phyloP scores from a whole-genome alignment of 1,140 invertebrate genomes.

The Trissolcus basalis region DNA sequence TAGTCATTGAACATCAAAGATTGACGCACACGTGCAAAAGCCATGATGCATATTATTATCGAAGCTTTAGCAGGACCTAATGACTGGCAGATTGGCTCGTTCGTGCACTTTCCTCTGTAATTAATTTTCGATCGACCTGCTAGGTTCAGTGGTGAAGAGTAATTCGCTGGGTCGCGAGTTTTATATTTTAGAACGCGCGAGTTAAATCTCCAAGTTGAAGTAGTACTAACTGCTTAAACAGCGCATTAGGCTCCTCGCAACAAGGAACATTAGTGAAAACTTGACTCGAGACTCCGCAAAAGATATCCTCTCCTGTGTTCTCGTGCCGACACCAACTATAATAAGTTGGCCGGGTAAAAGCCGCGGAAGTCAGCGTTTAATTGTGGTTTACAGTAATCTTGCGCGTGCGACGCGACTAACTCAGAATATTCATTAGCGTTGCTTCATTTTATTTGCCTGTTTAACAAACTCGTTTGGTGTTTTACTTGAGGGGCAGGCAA shows the following conservation, averaged over 20 bases:
- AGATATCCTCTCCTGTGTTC: slow-evolving; percentile 55
- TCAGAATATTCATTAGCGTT: slow-evolving; percentile 46
- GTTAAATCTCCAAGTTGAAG: slow-evolving; percentile 50
- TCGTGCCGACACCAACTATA: slow-evolving; percentile 49
- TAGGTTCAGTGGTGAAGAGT: slow-evolving; percentile 26
- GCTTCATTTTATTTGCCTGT: slow-evolving; percentile 27
- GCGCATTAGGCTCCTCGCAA: slow-evolving; percentile 67
- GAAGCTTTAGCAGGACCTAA: slow-evolving; percentile 59
- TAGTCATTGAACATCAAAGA: slow-evolving; percentile 32
- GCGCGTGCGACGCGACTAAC: slow-evolving; percentile 37
- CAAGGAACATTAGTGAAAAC: slow-evolving; percentile 75
- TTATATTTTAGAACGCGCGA: too few relatives aligned
- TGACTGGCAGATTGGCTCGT: slow-evolving; percentile 65
- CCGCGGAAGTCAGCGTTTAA: slow-evolving; percentile 62
- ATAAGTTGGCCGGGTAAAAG: slow-evolving; percentile 60
- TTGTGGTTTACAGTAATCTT: slow-evolving; percentile 66
- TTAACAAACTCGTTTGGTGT: slow-evolving; percentile 4
- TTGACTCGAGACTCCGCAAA: slow-evolving; percentile 65
- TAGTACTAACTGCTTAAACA: slow-evolving; percentile 65
- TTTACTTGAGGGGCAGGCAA: too few relatives aligned
- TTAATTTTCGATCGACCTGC: slow-evolving; percentile 42
- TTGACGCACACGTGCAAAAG: slow-evolving; percentile 55
- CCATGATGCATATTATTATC: slow-evolving; percentile 68
- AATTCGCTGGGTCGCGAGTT: too few relatives aligned
- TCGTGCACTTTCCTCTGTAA: slow-evolving; percentile 43